These are phyloP conservation scores for Parauchenoglanis punctatus DNA, from an alignment of 2,797 vertebrate species.

Conservation along the genomic window DNA sequence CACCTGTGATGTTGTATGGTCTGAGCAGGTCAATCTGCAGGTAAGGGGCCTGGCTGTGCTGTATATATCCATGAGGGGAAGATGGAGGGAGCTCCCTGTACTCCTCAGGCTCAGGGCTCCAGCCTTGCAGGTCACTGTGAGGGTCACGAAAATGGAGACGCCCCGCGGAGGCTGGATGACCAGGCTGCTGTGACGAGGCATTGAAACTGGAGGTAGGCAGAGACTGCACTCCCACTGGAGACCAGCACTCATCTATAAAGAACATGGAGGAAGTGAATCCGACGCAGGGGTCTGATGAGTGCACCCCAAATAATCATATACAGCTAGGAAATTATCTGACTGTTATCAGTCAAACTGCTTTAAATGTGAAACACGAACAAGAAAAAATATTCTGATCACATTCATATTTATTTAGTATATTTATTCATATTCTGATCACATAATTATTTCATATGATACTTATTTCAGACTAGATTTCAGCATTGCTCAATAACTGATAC, in stretches of 20 bases:
- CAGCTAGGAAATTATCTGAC: background rate
- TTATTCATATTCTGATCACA: background rate
- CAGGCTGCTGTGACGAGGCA: slow-evolving; percentile 70
- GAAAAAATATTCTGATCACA: background rate
- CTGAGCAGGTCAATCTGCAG: slow-evolving; percentile 82
- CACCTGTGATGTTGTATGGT: slow-evolving; percentile 84
- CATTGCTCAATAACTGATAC: background rate
- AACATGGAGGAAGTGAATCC: background rate
- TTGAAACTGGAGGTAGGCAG: slow-evolving; percentile 75
- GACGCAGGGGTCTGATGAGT: background rate
- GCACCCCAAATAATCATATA: background rate
- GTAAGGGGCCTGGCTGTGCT: slow-evolving; percentile 64
- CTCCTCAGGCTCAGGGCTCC: slow-evolving; percentile 75
- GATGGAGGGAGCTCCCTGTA: slow-evolving; percentile 66
- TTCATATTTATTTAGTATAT: background rate
- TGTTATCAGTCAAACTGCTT: background rate
- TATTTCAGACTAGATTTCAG: background rate
- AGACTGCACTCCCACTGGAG: slow-evolving; percentile 75
- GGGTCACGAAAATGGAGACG: slow-evolving; percentile 63
- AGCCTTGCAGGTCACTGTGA: slow-evolving; percentile 72
- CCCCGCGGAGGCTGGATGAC: slow-evolving; percentile 71
- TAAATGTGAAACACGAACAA: background rate
- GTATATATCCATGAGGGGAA: slow-evolving; percentile 64
- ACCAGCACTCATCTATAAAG: slow-evolving; percentile 80
- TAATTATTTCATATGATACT: background rate